Base-by-base conservation (phyloP, 1,140 invertebrate genomes). In the Nephotettix cincticeps region DNA sequence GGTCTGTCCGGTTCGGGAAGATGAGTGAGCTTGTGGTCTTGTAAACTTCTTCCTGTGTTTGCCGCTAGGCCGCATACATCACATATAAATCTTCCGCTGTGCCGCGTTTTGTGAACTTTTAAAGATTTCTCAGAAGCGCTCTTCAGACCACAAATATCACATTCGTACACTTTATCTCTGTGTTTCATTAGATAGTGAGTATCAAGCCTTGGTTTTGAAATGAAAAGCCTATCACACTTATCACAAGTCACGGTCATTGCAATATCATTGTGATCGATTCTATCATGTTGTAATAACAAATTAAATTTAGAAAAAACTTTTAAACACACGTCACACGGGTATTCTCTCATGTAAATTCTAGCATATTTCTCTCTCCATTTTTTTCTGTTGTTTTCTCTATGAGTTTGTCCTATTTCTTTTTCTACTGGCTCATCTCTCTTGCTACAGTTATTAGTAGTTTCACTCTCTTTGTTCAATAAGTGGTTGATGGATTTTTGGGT, bases 221-320 rank as follows among this genome's bases (percentile, higher is more conserved):
- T 23, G 28, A 61, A 61, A 6, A 61, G 9, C 13, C 28, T 25
- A 27, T 25, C 56, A 61, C 56, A 61, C 13, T 27, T 61, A 13
- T 14, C 21, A 61, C 56, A 61, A 21, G 13, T 27, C 23, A 14
- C 56, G 3, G 13, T 23, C 13, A 6, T 11, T 27, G 2, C 23
- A 1, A 27, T 25, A 23, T 61, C 25, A 6, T 61, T 61, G 28
- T 61, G 56, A 28, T 61, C 56, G 13, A 29, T n/a, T 61, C 23
- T 25, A 28, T 61, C 56, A n/a, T 61, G 56, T 27, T 27, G 56
- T n/a, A 61, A 27, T 21, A 61, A 25, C 6, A 9, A 6, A 27
- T 25, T 61, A n/a, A 27, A 61, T 61, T 61, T 61, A 11, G 56
- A 27, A 27, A 61, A 61, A 61, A 61, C 21, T 27, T 25, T 29